phyloP scores from a whole-genome alignment of 2,113 vertebrate genomes.

The Cnemophilus loriae region DNA sequence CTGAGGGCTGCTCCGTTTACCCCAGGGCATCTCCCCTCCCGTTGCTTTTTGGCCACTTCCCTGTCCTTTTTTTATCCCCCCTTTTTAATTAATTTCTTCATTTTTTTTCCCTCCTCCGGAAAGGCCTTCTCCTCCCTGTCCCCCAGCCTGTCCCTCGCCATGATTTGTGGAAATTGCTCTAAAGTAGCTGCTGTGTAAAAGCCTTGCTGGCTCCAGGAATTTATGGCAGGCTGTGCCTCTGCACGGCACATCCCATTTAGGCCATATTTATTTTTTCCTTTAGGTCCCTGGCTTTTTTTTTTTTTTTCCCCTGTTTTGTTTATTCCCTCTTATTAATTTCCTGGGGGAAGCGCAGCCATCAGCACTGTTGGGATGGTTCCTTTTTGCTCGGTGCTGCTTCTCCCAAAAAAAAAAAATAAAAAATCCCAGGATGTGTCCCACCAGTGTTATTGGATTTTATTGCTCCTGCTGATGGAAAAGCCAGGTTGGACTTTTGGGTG shows the following conservation, averaged over 20 bases:
- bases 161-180: constrained; percentile 78
- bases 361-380: not conserved
- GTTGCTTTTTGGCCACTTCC: not conserved
- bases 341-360: not conserved
- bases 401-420: no score
- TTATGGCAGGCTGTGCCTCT: constrained; percentile 9
- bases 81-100: not conserved
- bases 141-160: constrained; percentile 38
- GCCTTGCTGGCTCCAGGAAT: constrained; percentile 19
- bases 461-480: not conserved
- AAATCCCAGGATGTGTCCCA: not conserved
- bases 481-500: not conserved
- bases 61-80: accelerated
- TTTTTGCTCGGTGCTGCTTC: not conserved
- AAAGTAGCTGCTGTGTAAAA: constrained; percentile 64
- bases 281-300: not conserved
- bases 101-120: not conserved
- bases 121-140: constrained; percentile 47
- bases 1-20: not conserved
- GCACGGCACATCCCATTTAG: constrained; percentile 1
- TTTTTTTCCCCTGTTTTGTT: not conserved
- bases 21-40: not conserved
- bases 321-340: not conserved
- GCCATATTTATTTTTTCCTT: constrained; percentile 33
- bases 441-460: not conserved